These are phyloP conservation scores for Altica lythri DNA, from an alignment of 2,888 invertebrate species.

Conservation along the genomic window DNA sequence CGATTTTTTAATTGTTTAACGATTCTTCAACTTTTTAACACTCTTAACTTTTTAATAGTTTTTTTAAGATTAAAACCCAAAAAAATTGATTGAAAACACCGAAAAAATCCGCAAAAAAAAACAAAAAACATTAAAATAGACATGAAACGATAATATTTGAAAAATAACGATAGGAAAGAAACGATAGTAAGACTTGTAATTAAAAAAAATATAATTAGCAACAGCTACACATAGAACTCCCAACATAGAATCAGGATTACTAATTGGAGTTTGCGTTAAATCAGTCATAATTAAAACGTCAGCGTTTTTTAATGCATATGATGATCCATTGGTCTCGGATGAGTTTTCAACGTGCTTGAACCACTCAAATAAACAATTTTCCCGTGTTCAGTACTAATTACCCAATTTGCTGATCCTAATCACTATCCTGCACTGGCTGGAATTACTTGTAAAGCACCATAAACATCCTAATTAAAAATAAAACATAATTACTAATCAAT, in stretches of 20 bases:
- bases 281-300: slow-evolving; percentile 92
- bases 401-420: slow-evolving; percentile 97
- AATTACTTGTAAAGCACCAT: slow-evolving; percentile 86
- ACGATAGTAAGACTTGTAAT: too few relatives aligned
- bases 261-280: slow-evolving; percentile 90
- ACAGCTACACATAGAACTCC: slow-evolving; percentile 94
- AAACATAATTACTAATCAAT: slow-evolving; percentile 17
- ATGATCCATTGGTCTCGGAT: slow-evolving; percentile 93
- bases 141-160: too few relatives aligned
- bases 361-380: slow-evolving; percentile 94
- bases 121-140: too few relatives aligned
- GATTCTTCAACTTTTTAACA: too few relatives aligned
- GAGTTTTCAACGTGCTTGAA: slow-evolving; percentile 93
- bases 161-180: too few relatives aligned
- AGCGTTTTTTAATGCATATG: slow-evolving; percentile 84
- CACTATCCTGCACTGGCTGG: slow-evolving; percentile 97
- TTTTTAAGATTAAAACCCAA: too few relatives aligned
- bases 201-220: too few relatives aligned
- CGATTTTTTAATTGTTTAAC: too few relatives aligned
- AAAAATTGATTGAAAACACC: too few relatives aligned
- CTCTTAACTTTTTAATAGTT: too few relatives aligned
- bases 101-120: too few relatives aligned
- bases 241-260: slow-evolving; percentile 95
- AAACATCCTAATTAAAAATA: slow-evolving; percentile 74
- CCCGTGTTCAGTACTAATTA: slow-evolving; percentile 87